phyloP scores from a whole-genome alignment of 1,140 invertebrate genomes.

The Tetraneura akinire region DNA sequence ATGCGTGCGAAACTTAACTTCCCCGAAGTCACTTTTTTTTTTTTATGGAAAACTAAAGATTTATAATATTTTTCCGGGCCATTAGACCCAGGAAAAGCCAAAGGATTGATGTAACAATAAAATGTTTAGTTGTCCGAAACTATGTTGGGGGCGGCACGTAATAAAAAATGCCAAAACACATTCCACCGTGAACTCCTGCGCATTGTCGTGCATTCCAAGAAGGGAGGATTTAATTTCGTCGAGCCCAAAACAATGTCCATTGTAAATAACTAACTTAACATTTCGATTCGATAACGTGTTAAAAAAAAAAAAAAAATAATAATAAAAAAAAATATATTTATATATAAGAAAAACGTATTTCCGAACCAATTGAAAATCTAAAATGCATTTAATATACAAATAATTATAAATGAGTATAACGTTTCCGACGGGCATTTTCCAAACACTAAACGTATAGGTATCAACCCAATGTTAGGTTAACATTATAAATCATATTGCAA shows the following conservation, averaged over 20 bases:
- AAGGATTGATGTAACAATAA: conserved; percentile 42
- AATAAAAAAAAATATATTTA: no score
- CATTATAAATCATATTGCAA: no score
- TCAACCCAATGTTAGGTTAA: no score
- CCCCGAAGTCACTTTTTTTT: not conserved
- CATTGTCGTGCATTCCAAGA: not conserved
- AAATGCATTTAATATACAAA: no score
- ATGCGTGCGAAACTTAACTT: not conserved
- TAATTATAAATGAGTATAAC: no score
- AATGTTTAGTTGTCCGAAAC: conserved; percentile 27
- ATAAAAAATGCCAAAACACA: conserved; percentile 1
- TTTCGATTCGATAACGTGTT: not conserved
- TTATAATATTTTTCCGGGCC: conserved; percentile 23
- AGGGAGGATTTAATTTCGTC: conserved; percentile 35
- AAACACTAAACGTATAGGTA: no score
- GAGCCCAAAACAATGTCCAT: not conserved
- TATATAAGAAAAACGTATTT: no score
- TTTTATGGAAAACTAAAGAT: not conserved
- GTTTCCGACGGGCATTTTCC: no score
- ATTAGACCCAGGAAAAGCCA: not conserved
- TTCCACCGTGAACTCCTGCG: not conserved
- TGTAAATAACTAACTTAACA: conserved; percentile 29
- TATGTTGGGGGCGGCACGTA: not conserved
- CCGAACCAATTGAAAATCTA: not conserved
- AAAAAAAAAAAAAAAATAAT: no score